Evolutionary conservation across 1,140 invertebrate species (phyloP).

Genomic region (Zophobas morio): DNA sequence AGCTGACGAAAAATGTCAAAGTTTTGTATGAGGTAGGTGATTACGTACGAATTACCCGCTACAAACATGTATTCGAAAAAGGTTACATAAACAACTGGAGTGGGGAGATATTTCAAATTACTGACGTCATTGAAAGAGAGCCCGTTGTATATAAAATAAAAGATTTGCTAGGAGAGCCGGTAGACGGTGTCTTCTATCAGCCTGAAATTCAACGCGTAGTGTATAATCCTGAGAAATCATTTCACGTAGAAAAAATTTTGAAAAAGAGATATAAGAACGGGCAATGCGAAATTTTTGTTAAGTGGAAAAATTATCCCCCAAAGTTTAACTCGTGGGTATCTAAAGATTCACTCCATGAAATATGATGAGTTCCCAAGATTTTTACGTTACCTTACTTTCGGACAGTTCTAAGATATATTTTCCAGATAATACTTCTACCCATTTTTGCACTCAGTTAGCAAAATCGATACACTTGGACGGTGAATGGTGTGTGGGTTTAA

Average conservation of each 20-base stretch:
- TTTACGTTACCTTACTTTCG: constrained; percentile 7
- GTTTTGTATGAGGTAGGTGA: constrained; percentile 48
- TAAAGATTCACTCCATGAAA: background rate
- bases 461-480: constrained; percentile 23
- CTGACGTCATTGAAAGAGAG: constrained; percentile 55
- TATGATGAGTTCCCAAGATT: background rate
- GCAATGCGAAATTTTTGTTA: background rate
- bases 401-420: constrained; percentile 26
- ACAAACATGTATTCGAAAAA: constrained; percentile 56
- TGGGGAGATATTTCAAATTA: constrained; percentile 64
- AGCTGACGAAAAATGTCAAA: constrained; percentile 30
- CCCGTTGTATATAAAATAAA: constrained; percentile 60
- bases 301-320: constrained; percentile 17
- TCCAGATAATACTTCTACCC: constrained; percentile 9
- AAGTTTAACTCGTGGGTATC: constrained; percentile 15
- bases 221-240: background rate
- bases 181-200: constrained; percentile 61
- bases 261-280: constrained; percentile 11
- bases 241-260: constrained; percentile 1
- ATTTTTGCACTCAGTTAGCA: constrained; percentile 27
- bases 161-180: constrained; percentile 60
- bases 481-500: constrained; percentile 25
- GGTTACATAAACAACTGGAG: constrained; percentile 63
- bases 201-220: constrained; percentile 34
- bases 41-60: constrained; percentile 59